These are phyloP conservation scores for Drosophila incognita DNA, from an alignment of 2,888 invertebrate genomes.

Conservation along the genomic window DNA sequence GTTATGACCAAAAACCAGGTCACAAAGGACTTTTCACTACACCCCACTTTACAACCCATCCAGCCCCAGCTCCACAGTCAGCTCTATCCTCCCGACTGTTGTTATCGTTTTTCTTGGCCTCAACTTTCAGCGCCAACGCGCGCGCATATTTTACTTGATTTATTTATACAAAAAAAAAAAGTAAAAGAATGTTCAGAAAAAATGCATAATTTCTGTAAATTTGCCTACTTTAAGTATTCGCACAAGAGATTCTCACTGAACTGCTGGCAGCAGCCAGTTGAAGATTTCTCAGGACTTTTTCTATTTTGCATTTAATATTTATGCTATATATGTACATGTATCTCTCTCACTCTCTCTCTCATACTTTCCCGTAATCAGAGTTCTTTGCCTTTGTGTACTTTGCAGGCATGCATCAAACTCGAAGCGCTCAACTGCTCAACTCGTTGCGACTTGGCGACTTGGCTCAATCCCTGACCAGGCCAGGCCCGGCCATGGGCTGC, in stretches of 20 bases:
- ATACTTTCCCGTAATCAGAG: slow-evolving; percentile 7
- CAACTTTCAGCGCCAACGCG: slow-evolving; percentile 78
- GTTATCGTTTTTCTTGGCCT: slow-evolving; percentile 62
- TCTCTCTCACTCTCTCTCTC: slow-evolving; percentile 11
- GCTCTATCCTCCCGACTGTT: slow-evolving; percentile 31
- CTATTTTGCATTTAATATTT: slow-evolving; percentile 80
- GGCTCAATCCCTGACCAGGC: slow-evolving; percentile 76
- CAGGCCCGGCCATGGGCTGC: slow-evolving; percentile 70
- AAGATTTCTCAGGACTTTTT: slow-evolving; percentile 61
- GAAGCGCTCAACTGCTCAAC: slow-evolving; percentile 73
- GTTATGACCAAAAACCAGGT: slow-evolving; percentile 82
- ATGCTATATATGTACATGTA: slow-evolving; percentile 55
- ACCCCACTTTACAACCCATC: slow-evolving; percentile 10
- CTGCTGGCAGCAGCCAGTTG: slow-evolving; percentile 46
- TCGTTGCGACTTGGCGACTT: slow-evolving; percentile 76
- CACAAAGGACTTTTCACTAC: slow-evolving; percentile 70
- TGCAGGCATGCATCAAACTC: slow-evolving; percentile 78
- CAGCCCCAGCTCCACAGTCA: slow-evolving; percentile 7
- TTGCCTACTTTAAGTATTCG: slow-evolving; percentile 63
- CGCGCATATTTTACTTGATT: slow-evolving; percentile 81
- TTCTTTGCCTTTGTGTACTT: slow-evolving; percentile 40
- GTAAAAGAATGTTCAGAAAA: slow-evolving; percentile 10
- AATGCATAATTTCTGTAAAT: slow-evolving; percentile 75
- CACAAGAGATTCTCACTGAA: slow-evolving; percentile 11
- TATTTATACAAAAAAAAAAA: slow-evolving; percentile 66